Percentiles rank a stretch among this genome's conserved stretches.
phyloP scores from a whole-genome alignment of 2,113 vertebrate genomes.

The Macquaria ambigua region DNA sequence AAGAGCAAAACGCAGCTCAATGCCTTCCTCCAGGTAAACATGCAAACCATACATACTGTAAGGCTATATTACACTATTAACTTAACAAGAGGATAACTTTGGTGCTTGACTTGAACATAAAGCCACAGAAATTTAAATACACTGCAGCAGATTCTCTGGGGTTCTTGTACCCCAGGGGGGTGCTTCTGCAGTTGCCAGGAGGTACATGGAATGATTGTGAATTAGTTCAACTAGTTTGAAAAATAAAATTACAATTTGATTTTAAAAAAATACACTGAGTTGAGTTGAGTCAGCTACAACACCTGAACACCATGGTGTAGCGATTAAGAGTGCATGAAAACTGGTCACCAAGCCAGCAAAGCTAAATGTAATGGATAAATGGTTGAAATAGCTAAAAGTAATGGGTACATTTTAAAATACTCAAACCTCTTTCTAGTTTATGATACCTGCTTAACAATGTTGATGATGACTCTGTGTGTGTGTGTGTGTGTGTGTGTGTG shows the following conservation, averaged over 20 bases:
- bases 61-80: not conserved
- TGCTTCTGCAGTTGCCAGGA: not conserved
- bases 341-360: no score
- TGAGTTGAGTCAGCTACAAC: no score
- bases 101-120: not conserved
- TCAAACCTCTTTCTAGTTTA: no score
- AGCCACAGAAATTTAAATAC: not conserved
- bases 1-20: slow-evolving; percentile 98
- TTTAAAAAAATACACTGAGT: no score
- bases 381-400: not conserved
- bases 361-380: no score
- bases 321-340: no score
- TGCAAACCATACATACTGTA: not conserved
- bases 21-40: slow-evolving; percentile 94
- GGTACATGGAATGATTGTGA: no score
- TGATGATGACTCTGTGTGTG: slow-evolving; percentile 46
- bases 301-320: no score
- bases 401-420: not conserved
- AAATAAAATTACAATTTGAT: no score
- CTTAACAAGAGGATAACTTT: not conserved
- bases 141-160: not conserved
- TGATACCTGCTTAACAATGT: not conserved
- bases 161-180: not conserved
- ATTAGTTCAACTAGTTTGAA: no score
- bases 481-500: slow-evolving; percentile 58